Conservation (phyloP, 2,113 vertebrate species). For the Pardalotus punctatus region DNA sequence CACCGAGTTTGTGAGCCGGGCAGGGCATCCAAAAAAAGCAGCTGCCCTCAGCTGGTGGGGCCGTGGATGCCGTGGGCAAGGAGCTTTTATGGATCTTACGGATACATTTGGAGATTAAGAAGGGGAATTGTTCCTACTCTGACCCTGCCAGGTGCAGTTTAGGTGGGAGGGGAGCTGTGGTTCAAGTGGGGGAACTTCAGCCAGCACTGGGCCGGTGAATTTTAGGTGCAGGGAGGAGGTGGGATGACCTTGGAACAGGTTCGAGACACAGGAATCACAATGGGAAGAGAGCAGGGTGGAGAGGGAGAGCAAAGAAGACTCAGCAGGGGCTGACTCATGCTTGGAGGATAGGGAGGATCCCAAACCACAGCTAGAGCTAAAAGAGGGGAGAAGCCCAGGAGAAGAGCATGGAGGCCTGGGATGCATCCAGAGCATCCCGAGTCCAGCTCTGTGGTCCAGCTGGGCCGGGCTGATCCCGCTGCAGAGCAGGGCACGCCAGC, state of each 20-base stretch:
- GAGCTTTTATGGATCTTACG: background rate
- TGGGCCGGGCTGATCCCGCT: background rate
- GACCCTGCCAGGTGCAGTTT: background rate
- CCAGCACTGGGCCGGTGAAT: background rate
- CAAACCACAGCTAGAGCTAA: background rate
- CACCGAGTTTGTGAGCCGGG: background rate
- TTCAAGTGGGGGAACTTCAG: background rate
- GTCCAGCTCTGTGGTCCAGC: background rate
- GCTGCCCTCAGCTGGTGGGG: background rate
- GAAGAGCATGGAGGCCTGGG: background rate
- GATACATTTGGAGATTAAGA: background rate
- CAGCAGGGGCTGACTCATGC: background rate
- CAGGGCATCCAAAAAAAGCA: background rate
- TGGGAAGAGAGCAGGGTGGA: background rate
- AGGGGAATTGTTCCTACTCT: background rate
- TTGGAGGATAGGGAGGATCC: background rate
- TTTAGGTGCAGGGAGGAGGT: background rate
- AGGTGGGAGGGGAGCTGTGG: background rate
- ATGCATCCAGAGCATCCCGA: background rate
- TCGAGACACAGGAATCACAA: accelerated
- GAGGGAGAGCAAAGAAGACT: background rate
- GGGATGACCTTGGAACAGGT: background rate
- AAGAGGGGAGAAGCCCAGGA: background rate
- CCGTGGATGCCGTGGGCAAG: background rate
- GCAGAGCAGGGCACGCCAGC: background rate